These are phyloP conservation scores for Dryocosmus kuriphilus DNA, from an alignment of 2,888 invertebrate genomes.

Conservation along the genomic window DNA sequence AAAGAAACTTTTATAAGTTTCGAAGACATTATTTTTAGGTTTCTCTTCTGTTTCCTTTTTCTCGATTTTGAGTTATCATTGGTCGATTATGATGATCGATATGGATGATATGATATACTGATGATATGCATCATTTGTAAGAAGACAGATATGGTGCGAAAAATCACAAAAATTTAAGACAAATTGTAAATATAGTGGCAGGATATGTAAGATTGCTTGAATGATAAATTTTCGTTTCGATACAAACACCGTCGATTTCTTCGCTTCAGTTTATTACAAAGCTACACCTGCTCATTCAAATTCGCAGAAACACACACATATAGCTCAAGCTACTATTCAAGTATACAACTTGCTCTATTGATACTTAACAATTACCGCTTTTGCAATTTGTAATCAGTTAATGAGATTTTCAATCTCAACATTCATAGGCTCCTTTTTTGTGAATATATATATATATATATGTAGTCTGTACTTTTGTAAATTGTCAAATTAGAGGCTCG, in stretches of 20 bases:
- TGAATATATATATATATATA: not conserved
- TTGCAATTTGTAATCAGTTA: constrained; percentile 1
- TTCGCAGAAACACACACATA: constrained; percentile 1
- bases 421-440: constrained; percentile 22
- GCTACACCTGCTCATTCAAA: constrained; percentile 22
- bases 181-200: constrained; percentile 22
- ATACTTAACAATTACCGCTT: constrained; percentile 13
- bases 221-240: constrained; percentile 16
- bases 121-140: constrained; percentile 38
- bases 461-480: not conserved
- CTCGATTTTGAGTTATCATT: constrained; percentile 1
- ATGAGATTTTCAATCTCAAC: constrained; percentile 25
- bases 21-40: not conserved
- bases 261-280: constrained; percentile 30
- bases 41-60: not conserved
- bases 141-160: constrained; percentile 27
- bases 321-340: constrained; percentile 14
- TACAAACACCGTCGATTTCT: constrained; percentile 31
- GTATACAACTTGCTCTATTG: constrained; percentile 21
- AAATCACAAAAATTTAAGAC: constrained; percentile 14
- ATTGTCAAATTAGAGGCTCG: not conserved
- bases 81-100: constrained; percentile 26
- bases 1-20: not conserved
- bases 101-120: constrained; percentile 33
- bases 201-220: constrained; percentile 32